Evolutionary conservation across 2,888 invertebrate species (phyloP), one percentile per base, ranked within the genome.

Genomic region (Euspilapteryx auroguttella): DNA sequence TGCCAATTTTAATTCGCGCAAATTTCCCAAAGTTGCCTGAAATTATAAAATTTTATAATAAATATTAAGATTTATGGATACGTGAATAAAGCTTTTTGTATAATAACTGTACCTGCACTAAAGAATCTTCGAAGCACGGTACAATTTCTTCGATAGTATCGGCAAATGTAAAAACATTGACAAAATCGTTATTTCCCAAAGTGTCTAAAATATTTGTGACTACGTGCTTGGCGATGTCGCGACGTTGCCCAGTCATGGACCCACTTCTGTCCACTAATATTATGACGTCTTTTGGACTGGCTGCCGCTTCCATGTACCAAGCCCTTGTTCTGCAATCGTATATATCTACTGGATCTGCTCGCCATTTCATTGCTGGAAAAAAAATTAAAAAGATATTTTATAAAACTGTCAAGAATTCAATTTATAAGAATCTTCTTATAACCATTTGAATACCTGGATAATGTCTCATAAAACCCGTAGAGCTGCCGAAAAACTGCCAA

Each of bases 401-500:
- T 20, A 20, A 20, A n/a, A n/a, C n/a, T 20, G 20, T 20, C 20
- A 20, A 20, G 8, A 20, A 20, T 7, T n/a, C n/a, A n/a, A n/a
- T n/a, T n/a, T n/a, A n/a, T n/a, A n/a, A n/a, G n/a, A n/a, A n/a
- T n/a, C n/a, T n/a, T n/a, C n/a, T n/a, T n/a, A n/a, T n/a, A n/a
- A n/a, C n/a, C n/a, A n/a, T n/a, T n/a, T n/a, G n/a, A n/a, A n/a
- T n/a, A 89, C 91, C 91, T 44, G 99, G 99, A 73, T 89, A 99
- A 56, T 95, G 93, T 44, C 98, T 81, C 85, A 99, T 93, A 59
- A 98, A 97, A 22, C 99, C 99, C 11, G 92, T 89, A 20, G 95
- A 87, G 58, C 95, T 96, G 37, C 98, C 97, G 63, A 98, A 99
- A 62, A 94, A 97, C 73, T 99, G 99, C 94, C 97, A 99, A 3